Evolutionary conservation across 2,797 vertebrate species (phyloP).

Genomic region (Cuniculus paca): DNA sequence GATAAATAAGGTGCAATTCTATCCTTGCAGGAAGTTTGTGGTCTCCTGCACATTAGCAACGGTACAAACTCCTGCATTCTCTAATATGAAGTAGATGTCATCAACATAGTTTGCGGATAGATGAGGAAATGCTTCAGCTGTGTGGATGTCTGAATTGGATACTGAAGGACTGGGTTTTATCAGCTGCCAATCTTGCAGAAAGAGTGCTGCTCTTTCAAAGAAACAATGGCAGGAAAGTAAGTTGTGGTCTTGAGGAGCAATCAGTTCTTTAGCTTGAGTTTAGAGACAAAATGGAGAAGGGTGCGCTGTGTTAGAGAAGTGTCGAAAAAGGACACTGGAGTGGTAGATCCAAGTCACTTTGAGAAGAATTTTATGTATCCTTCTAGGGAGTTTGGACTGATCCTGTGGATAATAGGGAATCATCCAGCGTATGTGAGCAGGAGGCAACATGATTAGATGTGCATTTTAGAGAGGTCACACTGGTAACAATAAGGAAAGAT

Average conservation of each 20-base stretch:
- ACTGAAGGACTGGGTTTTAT: neutral
- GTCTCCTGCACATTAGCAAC: neutral
- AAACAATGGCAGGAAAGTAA: neutral
- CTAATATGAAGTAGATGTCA: neutral
- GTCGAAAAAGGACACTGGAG: neutral
- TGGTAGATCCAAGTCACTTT: neutral
- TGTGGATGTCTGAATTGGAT: constrained; percentile 19
- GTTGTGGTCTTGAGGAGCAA: constrained; percentile 3
- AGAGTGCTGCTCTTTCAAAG: constrained; percentile 3
- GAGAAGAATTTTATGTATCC: neutral
- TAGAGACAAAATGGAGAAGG: neutral
- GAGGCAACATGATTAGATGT: neutral
- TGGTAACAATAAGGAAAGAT: constrained; percentile 19
- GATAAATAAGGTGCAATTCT: neutral
- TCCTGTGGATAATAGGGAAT: neutral
- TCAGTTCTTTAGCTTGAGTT: neutral
- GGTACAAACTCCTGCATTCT: neutral
- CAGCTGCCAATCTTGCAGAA: neutral
- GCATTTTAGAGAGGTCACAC: constrained; percentile 25
- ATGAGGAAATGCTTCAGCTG: neutral
- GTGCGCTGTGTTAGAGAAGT: neutral
- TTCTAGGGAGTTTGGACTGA: neutral
- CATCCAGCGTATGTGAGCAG: neutral
- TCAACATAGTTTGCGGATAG: neutral
- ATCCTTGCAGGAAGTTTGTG: constrained; percentile 38